Evolutionary conservation across 2,113 vertebrate species (phyloP).

Genomic region (Ochotona curzoniae): DNA sequence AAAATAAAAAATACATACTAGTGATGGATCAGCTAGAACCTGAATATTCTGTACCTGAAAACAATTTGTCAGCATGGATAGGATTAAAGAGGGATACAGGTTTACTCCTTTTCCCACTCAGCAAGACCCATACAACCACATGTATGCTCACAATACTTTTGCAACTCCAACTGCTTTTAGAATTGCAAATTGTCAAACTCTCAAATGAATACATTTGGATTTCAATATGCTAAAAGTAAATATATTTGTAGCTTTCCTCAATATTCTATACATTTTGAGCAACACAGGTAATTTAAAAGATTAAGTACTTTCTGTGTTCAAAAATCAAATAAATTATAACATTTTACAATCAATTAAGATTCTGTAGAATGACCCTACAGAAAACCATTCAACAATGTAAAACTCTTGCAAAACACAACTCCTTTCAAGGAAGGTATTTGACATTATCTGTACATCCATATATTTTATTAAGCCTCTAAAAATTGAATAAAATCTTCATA

Average conservation of each 20-base stretch:
- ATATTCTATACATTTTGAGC: conserved; percentile 14
- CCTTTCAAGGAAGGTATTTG: neutral
- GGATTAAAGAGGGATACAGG: neutral
- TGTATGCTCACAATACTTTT: neutral
- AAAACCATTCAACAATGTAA: conserved; percentile 6
- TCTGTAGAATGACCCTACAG: neutral
- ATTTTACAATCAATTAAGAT: conserved; percentile 25
- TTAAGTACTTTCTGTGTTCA: neutral
- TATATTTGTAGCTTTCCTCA: neutral
- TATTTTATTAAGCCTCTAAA: neutral
- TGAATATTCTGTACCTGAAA: conserved; percentile 19
- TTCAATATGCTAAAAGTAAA: conserved; percentile 19
- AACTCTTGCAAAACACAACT: conserved; percentile 32
- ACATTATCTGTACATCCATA: neutral
- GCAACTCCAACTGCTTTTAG: neutral
- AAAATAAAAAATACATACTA: conserved; percentile 3
- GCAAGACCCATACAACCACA: neutral
- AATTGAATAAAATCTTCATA: conserved; percentile 46
- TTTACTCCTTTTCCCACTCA: neutral
- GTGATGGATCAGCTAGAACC: neutral
- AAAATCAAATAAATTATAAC: neutral
- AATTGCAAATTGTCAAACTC: conserved; percentile 1
- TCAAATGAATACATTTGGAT: neutral
- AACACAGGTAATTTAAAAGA: neutral
- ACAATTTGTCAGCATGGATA: neutral